Evolutionary conservation across 2,888 invertebrate species (phyloP).

Genomic region (Macrophya annulata): DNA sequence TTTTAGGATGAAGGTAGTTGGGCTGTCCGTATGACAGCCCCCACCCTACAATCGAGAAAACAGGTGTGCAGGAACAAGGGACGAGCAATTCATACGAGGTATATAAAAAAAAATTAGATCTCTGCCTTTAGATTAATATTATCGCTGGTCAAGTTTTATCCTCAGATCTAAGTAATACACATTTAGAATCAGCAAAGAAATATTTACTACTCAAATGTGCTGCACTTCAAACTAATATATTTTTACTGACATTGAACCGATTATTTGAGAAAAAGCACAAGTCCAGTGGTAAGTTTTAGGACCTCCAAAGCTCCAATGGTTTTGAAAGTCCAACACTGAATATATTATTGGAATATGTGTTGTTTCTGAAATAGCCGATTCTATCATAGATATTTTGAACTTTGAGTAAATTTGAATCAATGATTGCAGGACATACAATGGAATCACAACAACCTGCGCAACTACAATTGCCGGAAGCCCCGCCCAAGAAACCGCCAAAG

Average conservation of each 20-base stretch:
- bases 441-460: slow-evolving; percentile 37
- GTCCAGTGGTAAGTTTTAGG: background rate
- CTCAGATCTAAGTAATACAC: background rate
- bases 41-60: background rate
- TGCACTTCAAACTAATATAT: no score
- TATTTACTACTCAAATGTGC: background rate
- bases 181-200: background rate
- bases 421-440: slow-evolving; percentile 45
- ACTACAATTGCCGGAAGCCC: slow-evolving; percentile 8
- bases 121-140: background rate
- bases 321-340: background rate
- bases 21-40: background rate
- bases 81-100: background rate
- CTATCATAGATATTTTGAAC: background rate
- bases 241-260: background rate
- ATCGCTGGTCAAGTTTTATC: background rate
- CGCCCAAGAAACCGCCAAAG: slow-evolving; percentile 51
- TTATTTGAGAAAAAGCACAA: background rate
- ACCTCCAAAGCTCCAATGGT: background rate
- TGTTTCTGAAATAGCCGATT: background rate
- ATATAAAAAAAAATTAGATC: background rate
- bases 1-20: slow-evolving; percentile 15
- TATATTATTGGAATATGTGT: no score
- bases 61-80: slow-evolving; percentile 4
- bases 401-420: background rate